Evolutionary conservation across 2,888 invertebrate genomes (phyloP).

Genomic region (Thecocarcelia acutangulata): DNA sequence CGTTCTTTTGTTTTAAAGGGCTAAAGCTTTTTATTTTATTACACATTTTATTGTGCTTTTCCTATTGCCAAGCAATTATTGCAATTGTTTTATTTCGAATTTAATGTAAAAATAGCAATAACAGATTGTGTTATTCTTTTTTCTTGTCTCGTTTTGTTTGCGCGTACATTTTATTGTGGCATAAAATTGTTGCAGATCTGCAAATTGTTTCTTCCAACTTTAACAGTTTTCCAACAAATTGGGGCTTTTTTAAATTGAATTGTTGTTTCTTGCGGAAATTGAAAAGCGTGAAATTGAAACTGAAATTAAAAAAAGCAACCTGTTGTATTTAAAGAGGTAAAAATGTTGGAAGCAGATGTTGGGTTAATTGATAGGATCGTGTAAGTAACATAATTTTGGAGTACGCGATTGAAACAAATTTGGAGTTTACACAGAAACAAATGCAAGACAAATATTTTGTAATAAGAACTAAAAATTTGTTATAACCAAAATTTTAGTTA

Average conservation of each 20-base stretch:
- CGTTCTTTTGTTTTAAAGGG: slow-evolving; percentile 9
- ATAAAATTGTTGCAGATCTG: slow-evolving; percentile 25
- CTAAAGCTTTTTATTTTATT: slow-evolving; percentile 35
- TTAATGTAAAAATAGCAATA: slow-evolving; percentile 31
- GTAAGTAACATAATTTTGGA: no score
- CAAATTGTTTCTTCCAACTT: slow-evolving; percentile 52
- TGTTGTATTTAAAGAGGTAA: no score
- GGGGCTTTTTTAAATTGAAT: slow-evolving; percentile 14
- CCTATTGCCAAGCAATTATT: slow-evolving; percentile 33
- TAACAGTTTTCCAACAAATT: slow-evolving; percentile 7
- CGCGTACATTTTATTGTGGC: not conserved
- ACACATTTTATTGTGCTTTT: not conserved
- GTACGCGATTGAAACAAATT: no score
- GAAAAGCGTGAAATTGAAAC: slow-evolving; percentile 32
- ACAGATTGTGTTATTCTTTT: slow-evolving; percentile 38
- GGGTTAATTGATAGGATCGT: no score
- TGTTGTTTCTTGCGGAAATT: slow-evolving; percentile 14
- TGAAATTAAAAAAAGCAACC: not conserved
- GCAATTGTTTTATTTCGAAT: slow-evolving; percentile 37
- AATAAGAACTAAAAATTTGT: no score
- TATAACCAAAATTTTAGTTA: no score
- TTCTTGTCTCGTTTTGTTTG: slow-evolving; percentile 18
- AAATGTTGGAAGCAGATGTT: no score
- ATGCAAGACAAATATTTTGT: no score
- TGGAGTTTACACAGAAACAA: no score